Percentiles rank a stretch among this genome's conserved stretches.
These are phyloP conservation scores for Sinopyrophorus schimmeli DNA, from an alignment of 2,888 invertebrate species.

Conservation along the genomic window DNA sequence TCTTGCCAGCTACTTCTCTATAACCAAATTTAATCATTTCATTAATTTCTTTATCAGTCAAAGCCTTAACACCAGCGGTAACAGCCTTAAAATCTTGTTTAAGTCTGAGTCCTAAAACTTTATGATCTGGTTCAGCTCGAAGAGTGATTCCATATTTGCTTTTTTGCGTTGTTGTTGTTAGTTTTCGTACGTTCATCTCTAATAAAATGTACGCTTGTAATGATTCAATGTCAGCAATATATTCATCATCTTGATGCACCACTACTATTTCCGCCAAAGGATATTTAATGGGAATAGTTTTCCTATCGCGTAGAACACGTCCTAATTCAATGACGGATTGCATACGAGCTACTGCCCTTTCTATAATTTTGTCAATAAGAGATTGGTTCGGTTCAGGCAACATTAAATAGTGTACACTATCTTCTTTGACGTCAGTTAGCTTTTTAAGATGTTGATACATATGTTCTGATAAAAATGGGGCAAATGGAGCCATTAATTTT, in stretches of 20 bases:
- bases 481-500: constrained; percentile 95
- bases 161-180: constrained; percentile 88
- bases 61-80: constrained; percentile 75
- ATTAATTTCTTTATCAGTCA: constrained; percentile 79
- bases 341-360: constrained; percentile 89
- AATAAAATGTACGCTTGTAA: constrained; percentile 85
- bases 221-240: constrained; percentile 76
- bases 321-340: constrained; percentile 95
- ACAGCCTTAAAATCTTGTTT: constrained; percentile 91
- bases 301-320: constrained; percentile 88
- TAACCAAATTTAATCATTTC: constrained; percentile 70
- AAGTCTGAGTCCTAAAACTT: constrained; percentile 82
- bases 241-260: constrained; percentile 80
- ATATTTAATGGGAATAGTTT: constrained; percentile 93
- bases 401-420: constrained; percentile 92
- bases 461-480: constrained; percentile 93
- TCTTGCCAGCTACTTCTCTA: constrained; percentile 75
- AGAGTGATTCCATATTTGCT: constrained; percentile 88
- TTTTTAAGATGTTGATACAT: constrained; percentile 89
- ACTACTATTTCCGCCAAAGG: constrained; percentile 95
- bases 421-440: constrained; percentile 62
- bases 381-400: constrained; percentile 73
- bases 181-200: constrained; percentile 87
- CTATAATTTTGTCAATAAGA: constrained; percentile 83
- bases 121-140: constrained; percentile 94